Conservation (phyloP, 2,113 vertebrate species). For the Spilogale gracilis region DNA sequence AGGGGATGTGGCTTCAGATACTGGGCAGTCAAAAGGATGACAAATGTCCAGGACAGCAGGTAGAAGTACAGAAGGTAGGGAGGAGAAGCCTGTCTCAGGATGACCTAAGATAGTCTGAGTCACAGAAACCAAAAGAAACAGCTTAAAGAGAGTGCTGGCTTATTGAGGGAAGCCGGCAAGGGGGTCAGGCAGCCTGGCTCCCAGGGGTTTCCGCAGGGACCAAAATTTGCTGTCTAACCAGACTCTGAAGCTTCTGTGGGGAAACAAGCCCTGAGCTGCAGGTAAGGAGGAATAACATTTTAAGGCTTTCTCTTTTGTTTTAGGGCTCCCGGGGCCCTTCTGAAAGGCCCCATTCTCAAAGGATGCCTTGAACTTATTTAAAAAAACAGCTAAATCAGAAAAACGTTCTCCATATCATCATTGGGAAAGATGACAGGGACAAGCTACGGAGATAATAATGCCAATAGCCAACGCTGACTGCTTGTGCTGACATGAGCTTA, state of each 20-base stretch:
- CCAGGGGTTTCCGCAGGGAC: neutral
- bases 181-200: neutral
- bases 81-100: slow-evolving; percentile 67
- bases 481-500: neutral
- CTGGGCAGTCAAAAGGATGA: slow-evolving; percentile 55
- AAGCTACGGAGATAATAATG: neutral
- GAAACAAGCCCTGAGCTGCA: neutral
- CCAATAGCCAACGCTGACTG: neutral
- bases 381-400: neutral
- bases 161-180: neutral
- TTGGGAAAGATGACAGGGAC: neutral
- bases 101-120: slow-evolving; percentile 79
- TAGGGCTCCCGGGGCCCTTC: neutral
- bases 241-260: neutral
- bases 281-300: slow-evolving; percentile 63
- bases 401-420: neutral
- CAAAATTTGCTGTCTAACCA: neutral
- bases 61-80: slow-evolving; percentile 66
- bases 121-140: slow-evolving; percentile 70
- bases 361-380: neutral
- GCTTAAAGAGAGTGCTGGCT: slow-evolving; percentile 58
- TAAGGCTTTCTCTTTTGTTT: neutral
- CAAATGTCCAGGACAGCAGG: slow-evolving; percentile 72
- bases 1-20: neutral
- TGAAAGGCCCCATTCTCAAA: neutral